Conservation (phyloP, 1,140 invertebrate species). For the Drosophila pruinosa region DNA sequence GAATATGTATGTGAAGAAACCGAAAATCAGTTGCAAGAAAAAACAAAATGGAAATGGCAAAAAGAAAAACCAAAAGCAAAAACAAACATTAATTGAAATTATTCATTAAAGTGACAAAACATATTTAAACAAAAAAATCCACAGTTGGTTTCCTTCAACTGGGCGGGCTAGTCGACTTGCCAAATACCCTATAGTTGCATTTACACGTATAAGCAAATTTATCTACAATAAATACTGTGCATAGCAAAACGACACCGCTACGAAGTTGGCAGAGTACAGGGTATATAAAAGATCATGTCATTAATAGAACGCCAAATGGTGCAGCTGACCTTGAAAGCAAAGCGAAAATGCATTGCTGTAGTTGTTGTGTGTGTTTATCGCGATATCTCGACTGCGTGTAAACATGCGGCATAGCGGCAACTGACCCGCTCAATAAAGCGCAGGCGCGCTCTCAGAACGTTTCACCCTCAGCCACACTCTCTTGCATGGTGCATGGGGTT, state of each 20-base stretch:
- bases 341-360: background rate
- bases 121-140: slow-evolving; percentile 56
- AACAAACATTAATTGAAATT: slow-evolving; percentile 65
- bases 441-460: slow-evolving; percentile 52
- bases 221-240: background rate
- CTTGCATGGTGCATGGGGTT: too few relatives aligned
- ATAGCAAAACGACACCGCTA: background rate
- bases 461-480: too few relatives aligned
- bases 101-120: slow-evolving; percentile 76
- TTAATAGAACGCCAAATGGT: background rate
- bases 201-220: background rate
- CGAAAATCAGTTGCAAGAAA: slow-evolving; percentile 20
- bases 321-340: background rate
- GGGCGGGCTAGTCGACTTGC: background rate
- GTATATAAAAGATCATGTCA: background rate
- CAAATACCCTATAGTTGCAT: background rate
- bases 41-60: slow-evolving; percentile 22
- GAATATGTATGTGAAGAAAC: slow-evolving; percentile 22
- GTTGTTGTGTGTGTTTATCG: background rate
- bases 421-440: slow-evolving; percentile 54
- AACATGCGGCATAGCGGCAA: slow-evolving; percentile 20
- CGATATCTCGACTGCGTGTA: slow-evolving; percentile 26
- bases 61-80: slow-evolving; percentile 16
- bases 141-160: slow-evolving; percentile 8
- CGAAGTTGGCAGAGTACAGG: too few relatives aligned